phyloP scores from a whole-genome alignment of 2,113 vertebrate species.

The Bagarius yarrelli region DNA sequence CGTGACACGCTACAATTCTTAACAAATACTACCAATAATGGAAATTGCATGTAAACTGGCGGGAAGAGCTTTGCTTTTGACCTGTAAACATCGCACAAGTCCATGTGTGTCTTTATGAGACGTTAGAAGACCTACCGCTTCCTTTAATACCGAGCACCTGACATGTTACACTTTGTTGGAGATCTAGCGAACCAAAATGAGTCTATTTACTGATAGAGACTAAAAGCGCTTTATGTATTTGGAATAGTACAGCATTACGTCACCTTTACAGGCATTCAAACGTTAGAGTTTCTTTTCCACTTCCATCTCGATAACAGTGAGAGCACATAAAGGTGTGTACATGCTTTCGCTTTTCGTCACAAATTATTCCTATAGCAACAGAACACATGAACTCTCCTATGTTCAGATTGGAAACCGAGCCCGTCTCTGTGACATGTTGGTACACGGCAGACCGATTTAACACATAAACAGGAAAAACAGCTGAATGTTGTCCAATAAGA shows the following conservation, averaged over 20 bases:
- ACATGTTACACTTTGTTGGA: too few relatives aligned
- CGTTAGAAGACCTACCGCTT: too few relatives aligned
- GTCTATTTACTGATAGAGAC: too few relatives aligned
- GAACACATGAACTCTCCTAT: neutral
- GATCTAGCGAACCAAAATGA: too few relatives aligned
- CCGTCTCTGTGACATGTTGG: neutral
- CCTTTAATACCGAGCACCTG: too few relatives aligned
- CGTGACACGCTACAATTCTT: too few relatives aligned
- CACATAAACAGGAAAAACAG: neutral
- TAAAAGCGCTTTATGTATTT: too few relatives aligned
- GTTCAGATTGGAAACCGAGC: neutral
- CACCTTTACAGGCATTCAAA: neutral
- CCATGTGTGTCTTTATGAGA: too few relatives aligned
- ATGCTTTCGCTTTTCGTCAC: constrained; percentile 6
- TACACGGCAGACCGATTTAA: neutral
- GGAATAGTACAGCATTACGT: neutral
- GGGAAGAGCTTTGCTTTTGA: too few relatives aligned
- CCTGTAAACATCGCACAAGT: too few relatives aligned
- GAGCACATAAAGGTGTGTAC: constrained; percentile 18
- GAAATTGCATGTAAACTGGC: too few relatives aligned
- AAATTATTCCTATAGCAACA: constrained; percentile 18
- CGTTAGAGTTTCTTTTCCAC: neutral
- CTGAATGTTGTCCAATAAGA: neutral
- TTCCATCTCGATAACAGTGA: neutral
- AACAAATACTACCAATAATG: too few relatives aligned